Base-by-base conservation (phyloP, 2,113 vertebrate genomes). In the Candoia aspera region DNA sequence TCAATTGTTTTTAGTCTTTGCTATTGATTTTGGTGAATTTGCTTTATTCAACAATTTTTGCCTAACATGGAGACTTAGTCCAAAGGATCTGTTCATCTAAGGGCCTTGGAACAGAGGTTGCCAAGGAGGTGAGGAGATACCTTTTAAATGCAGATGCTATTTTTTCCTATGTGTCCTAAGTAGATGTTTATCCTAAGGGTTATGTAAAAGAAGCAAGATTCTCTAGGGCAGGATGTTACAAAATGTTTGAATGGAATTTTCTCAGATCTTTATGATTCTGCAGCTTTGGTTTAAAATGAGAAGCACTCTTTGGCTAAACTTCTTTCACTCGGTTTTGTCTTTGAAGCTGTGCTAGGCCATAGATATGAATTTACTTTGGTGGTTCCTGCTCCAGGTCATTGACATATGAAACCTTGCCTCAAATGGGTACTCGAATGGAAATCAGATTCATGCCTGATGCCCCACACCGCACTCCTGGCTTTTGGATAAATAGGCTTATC, bases 1-100 rank as follows among this genome's bases (percentile, higher is more conserved):
- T 97, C 95, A 97, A 96, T 97, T 96, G 94, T 95, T 96, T 97
- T 91, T 93, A 89, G 92, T 95, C 95, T 96, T 96, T 95, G 95
- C 94, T 96, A 97, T 97, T 93, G 96, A 96, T 96, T 97, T 94
- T 93, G 93, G 91, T 85, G 92, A 94, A 86, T 94, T 95, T 57
- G 3, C 90, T 91, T 96, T 95, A 94, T 93, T 96, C 94, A 95
- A 58, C 88, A 0, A 3, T 92, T 83, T 96, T 87, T 53, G 49
- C 92, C 91, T 93, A 84, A 94, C 88, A 1, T 37, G 21, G 60
- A 88, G 58, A 24, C 64, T 92, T 91, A 64, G 93, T 79, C 89
- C 15, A 37, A 58, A 84, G 1, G 12, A 17, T 33, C 0, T 1
- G 24, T 86, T 88, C 87, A 29, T 57, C 0, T 0, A 2, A 60